Evolutionary conservation across 2,888 invertebrate genomes (phyloP).

Genomic region (Calliphora vomitoria): DNA sequence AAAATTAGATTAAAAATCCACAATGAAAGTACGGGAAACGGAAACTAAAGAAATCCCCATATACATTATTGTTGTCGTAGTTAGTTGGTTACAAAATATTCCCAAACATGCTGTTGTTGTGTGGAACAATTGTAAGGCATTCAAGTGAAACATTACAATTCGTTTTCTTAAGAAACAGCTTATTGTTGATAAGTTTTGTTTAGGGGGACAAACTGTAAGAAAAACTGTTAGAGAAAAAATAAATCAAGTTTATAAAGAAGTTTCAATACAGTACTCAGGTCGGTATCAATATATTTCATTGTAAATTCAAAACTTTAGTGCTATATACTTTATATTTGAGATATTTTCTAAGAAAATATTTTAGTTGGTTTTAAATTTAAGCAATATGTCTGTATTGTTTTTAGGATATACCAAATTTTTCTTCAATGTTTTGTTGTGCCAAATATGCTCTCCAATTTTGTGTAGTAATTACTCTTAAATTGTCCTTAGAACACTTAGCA

Average conservation of each 20-base stretch:
- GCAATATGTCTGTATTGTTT: too few relatives aligned
- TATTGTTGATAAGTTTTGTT: not conserved
- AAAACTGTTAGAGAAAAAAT: not conserved
- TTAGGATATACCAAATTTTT: too few relatives aligned
- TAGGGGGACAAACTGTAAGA: not conserved
- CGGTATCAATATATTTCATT: not conserved
- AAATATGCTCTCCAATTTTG: not conserved
- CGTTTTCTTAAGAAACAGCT: conserved; percentile 15
- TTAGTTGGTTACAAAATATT: conserved; percentile 3
- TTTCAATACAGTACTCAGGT: not conserved
- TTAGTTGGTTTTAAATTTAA: too few relatives aligned
- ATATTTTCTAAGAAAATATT: too few relatives aligned
- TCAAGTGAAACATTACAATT: conserved; percentile 43
- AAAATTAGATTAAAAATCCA: conserved; percentile 20
- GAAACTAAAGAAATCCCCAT: not conserved
- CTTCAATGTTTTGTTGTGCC: too few relatives aligned
- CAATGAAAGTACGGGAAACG: not conserved
- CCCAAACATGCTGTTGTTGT: not conserved
- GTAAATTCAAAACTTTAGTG: not conserved
- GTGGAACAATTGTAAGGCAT: conserved; percentile 29
- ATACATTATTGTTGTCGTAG: conserved; percentile 23
- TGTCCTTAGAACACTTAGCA: not conserved
- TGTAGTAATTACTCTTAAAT: not conserved
- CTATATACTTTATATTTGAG: too few relatives aligned
- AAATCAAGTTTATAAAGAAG: not conserved